These are phyloP conservation scores for Zhengitettix transpicula DNA, from an alignment of 2,888 invertebrate genomes.

Conservation along the genomic window DNA sequence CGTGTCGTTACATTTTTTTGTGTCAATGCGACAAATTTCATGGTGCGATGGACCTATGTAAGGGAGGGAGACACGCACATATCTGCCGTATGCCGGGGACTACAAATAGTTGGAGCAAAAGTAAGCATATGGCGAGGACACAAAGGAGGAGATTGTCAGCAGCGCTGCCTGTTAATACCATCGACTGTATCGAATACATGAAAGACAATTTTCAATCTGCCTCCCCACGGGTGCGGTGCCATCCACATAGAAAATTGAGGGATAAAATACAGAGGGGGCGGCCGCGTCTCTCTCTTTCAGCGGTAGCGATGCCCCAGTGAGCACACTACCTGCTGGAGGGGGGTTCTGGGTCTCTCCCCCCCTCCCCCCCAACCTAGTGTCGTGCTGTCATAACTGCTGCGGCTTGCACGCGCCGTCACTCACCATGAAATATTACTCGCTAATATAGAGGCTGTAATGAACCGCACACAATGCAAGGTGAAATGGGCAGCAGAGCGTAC, in stretches of 20 bases:
- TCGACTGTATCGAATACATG: slow-evolving; percentile 12
- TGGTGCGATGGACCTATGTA: not conserved
- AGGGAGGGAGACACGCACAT: no score
- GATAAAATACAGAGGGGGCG: slow-evolving; percentile 1
- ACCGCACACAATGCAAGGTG: no score
- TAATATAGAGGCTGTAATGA: no score
- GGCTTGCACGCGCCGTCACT: no score
- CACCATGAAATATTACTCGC: no score
- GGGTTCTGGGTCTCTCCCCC: no score
- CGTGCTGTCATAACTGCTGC: no score
- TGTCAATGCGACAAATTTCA: not conserved
- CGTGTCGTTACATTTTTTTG: not conserved
- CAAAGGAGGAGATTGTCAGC: not conserved
- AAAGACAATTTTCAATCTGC: slow-evolving; percentile 12
- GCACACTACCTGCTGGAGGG: not conserved
- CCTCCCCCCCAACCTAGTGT: not conserved
- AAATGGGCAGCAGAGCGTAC: no score
- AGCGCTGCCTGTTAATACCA: not conserved
- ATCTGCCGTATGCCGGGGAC: no score
- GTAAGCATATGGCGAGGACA: not conserved
- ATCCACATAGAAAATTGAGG: slow-evolving; percentile 1
- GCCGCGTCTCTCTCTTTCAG: not conserved
- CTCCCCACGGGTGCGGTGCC: slow-evolving; percentile 1
- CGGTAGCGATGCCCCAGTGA: not conserved
- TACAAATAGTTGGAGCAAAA: no score